Base-by-base conservation (phyloP, 2,113 vertebrate species). In the Phrynocephalus versicolor region DNA sequence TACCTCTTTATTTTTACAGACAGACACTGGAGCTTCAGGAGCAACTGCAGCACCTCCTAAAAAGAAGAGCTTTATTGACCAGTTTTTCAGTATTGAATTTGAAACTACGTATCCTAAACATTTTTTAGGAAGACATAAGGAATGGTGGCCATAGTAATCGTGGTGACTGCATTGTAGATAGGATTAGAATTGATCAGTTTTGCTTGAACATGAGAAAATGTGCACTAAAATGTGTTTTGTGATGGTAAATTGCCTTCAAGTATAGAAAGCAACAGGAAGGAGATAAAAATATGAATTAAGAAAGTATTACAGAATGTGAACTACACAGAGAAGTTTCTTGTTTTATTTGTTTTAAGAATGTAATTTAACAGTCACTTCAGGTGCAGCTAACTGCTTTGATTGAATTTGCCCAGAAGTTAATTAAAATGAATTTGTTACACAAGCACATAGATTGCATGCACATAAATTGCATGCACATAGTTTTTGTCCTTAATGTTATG, bases 61-160 rank as follows among this genome's bases (percentile, higher is more conserved):
- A 87, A 99, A 98, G 97, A 99, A 99, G 96, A 99, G 98, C 94
- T 97, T 99, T 93, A 98, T 99, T 7, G 99, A 99, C 92, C 98
- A 99, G 57, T 99, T 98, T 96, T 99, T 99, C 85, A 98, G 98
- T 79, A 97, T 99, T 91, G 98, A 99, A 92, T 98, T 98, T 94
- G 98, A 99, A 95, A 98, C 98, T 83, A 95, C 96, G 99, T 99
- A 99, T 99, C 98, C 98, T 99, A 96, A 92, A 90, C 75, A 87
- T 67, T 77, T 35, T 45, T 41, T 91, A 82, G 76, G 88, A 90
- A 85, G 89, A 79, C 41, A 33, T 45, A 5, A 80, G 75, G 58
- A 57, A 8, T 13, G 23, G 9, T 0, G 0, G 0, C 23, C 1
- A 67, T 13, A 0, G 81, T 65, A 8, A 0, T 13, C 37, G 41